Conservation (phyloP, 1,140 invertebrate genomes). For the Scaptomyza graminum region DNA sequence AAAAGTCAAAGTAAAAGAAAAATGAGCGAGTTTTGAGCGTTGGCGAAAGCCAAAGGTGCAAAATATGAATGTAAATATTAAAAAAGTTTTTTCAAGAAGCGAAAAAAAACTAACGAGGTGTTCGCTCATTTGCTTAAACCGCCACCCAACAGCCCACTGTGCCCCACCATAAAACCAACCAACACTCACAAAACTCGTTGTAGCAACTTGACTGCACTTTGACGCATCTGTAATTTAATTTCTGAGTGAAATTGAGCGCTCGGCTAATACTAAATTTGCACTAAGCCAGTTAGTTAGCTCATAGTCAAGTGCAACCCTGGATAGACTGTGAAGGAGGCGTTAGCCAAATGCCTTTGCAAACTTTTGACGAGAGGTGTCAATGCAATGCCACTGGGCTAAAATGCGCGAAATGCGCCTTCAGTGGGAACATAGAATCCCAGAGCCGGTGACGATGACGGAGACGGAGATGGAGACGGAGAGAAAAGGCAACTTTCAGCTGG, state of each 20-base stretch:
- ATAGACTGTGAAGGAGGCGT: not conserved
- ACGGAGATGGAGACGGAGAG: no score
- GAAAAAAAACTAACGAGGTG: conserved; percentile 67
- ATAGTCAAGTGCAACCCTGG: conserved; percentile 9
- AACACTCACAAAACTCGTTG: not conserved
- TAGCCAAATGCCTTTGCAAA: conserved; percentile 46
- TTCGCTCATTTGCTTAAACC: conserved; percentile 67
- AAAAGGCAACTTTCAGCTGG: conserved; percentile 52
- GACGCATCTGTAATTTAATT: conserved; percentile 73
- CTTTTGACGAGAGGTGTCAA: conserved; percentile 80
- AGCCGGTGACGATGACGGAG: not conserved
- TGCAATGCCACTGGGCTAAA: conserved; percentile 49
- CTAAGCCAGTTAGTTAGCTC: conserved; percentile 71
- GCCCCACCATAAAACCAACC: not conserved
- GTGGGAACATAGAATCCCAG: not conserved
- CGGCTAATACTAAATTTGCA: conserved; percentile 79
- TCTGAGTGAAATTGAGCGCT: conserved; percentile 77
- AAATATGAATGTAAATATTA: conserved; percentile 83
- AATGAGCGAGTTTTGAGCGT: conserved; percentile 28
- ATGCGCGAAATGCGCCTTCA: conserved; percentile 11
- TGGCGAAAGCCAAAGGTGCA: conserved; percentile 67
- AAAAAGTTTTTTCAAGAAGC: conserved; percentile 79
- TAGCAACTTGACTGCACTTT: conserved; percentile 40
- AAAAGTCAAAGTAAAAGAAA: conserved; percentile 17
- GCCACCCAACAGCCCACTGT: conserved; percentile 7